Base-by-base conservation (phyloP, 1,140 invertebrate genomes). In the Papilio xuthus region DNA sequence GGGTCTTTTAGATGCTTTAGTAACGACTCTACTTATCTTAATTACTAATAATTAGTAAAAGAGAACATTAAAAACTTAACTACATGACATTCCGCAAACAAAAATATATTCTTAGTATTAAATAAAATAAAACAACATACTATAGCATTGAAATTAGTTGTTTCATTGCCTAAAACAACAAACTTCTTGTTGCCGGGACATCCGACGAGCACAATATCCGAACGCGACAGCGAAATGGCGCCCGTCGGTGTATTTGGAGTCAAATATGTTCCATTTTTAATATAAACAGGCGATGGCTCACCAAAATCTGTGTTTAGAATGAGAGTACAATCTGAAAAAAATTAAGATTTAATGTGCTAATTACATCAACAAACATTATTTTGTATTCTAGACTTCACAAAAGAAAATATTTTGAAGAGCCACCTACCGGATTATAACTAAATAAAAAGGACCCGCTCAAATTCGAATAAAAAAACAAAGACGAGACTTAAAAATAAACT, bases 311-410 rank as follows among this genome's bases (percentile, higher is more conserved):
- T 53, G 15, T 87, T 85, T 20, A 92, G 26, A 18, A 84, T 84
- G 72, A 92, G 78, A 7, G 82, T 86, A 77, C 91, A 92, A 70
- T 85, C 90, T 91, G 85, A 18, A 87, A 89, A 20, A 53, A 20
- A n/a, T 0, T 37, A 44, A 44, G 0, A 44, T 12, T 44, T 44
- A 44, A 44, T 2, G 12, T 44, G 8, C 9, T 44, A 44, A 10
- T 2, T 44, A 44, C 9, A 44, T 2, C 13, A 2, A 1, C 4
- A 44, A 44, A 44, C 12, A 9, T 13, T 44, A 37, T 37, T 7
- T 44, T 44, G 4, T 12, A 44, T 41, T 4, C 4, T 41, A 41
- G 9, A 13, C 2, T 44, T 44, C 8, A 13, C 9, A 50, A 50
- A 50, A 50, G 18, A 50, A 53, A 50, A 53, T 13, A n/a, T 8